These are phyloP conservation scores for Microtus oregoni DNA, from an alignment of 2,113 vertebrate species.

Conservation along the genomic window DNA sequence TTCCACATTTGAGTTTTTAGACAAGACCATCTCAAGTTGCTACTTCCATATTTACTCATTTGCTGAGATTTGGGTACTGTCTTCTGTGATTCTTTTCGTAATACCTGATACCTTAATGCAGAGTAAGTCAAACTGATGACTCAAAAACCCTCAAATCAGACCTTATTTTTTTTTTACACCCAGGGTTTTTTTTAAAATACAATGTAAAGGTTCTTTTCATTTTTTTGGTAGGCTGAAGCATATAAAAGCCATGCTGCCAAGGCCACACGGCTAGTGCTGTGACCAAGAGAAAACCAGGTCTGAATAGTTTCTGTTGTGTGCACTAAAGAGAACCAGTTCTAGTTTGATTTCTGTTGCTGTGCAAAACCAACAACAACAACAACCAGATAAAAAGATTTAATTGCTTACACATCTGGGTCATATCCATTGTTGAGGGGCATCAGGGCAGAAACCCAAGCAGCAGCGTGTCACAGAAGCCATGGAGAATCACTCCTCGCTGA, in stretches of 20 bases:
- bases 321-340: background rate
- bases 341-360: background rate
- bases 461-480: background rate
- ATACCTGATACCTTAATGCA: background rate
- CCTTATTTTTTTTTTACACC: background rate
- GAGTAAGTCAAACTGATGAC: background rate
- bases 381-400: background rate
- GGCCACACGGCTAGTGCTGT: too few species aligned
- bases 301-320: background rate
- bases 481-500: background rate
- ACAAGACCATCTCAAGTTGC: background rate
- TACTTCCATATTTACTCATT: background rate
- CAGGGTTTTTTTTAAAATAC: background rate
- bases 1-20: background rate
- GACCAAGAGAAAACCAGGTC: too few species aligned
- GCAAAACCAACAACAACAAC: background rate
- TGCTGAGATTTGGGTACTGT: background rate
- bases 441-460: background rate
- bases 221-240: background rate
- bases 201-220: background rate
- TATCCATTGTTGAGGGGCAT: background rate
- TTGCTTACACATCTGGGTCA: background rate
- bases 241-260: too few species aligned
- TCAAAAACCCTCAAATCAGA: background rate
- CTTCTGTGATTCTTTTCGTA: background rate